Evolutionary conservation across 2,113 vertebrate species (phyloP).

Genomic region (Rattus rattus): DNA sequence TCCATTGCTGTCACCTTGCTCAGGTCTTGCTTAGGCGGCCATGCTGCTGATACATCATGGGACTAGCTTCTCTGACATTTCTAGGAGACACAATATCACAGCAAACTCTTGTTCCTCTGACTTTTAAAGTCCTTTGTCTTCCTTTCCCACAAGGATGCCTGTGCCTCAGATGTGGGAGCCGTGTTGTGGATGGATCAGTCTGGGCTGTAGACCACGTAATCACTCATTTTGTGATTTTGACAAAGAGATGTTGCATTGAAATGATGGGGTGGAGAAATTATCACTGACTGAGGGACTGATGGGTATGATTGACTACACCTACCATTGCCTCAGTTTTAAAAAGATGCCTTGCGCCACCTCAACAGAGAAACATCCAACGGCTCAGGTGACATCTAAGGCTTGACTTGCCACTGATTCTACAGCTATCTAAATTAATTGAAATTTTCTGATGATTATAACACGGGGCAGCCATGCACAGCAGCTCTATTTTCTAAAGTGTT

Average conservation of each 20-base stretch:
- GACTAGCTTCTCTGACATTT: background rate
- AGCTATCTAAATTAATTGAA: constrained; percentile 26
- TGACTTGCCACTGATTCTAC: constrained; percentile 1
- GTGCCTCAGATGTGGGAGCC: background rate
- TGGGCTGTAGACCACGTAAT: background rate
- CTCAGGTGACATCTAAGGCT: background rate
- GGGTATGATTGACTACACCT: background rate
- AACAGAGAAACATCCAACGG: background rate
- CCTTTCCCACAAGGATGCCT: background rate
- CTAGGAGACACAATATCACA: background rate
- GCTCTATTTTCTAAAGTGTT: background rate
- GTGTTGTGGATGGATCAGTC: background rate
- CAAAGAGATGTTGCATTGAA: background rate
- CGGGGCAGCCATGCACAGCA: background rate
- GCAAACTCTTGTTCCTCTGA: background rate
- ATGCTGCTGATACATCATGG: too few species aligned
- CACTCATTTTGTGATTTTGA: background rate
- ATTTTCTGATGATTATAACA: constrained; percentile 43
- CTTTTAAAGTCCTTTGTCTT: background rate
- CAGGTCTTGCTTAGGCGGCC: background rate
- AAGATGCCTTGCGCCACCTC: background rate
- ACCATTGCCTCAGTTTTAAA: background rate
- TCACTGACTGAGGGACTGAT: background rate
- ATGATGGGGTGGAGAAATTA: background rate
- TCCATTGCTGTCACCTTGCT: too few species aligned